phyloP scores from a whole-genome alignment of 2,797 vertebrate genomes.

The Acrossocheilus fasciatus region DNA sequence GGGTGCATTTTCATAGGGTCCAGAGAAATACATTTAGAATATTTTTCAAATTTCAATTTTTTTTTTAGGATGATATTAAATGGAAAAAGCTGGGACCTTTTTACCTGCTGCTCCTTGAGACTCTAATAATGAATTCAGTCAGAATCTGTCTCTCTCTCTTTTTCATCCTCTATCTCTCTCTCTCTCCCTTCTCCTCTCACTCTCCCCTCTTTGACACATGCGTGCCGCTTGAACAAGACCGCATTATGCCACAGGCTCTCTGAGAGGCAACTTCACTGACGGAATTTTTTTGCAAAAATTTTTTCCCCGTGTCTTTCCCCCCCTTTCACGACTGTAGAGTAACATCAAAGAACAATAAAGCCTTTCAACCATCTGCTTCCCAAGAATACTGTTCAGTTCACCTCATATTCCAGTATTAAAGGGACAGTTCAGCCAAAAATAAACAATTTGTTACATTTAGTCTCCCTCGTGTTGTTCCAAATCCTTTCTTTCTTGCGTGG shows the following conservation, averaged over 20 bases:
- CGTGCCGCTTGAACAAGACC: constrained; percentile 79
- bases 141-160: constrained; percentile 57
- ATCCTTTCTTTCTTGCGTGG: background rate
- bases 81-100: constrained; percentile 80
- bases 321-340: constrained; percentile 43
- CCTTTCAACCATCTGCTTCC: constrained; percentile 12
- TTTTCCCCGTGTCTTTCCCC: constrained; percentile 53
- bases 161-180: constrained; percentile 28
- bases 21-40: background rate
- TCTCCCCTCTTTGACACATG: constrained; percentile 68
- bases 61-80: constrained; percentile 57
- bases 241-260: constrained; percentile 79
- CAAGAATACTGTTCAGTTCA: constrained; percentile 21
- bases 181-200: constrained; percentile 59
- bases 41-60: background rate
- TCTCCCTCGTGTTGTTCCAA: background rate
- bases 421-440: background rate
- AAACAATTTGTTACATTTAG: background rate
- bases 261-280: constrained; percentile 70
- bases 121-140: constrained; percentile 82
- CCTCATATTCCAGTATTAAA: constrained; percentile 14
- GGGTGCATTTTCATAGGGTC: background rate
- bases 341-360: constrained; percentile 45
- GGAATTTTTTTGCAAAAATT: constrained; percentile 17
- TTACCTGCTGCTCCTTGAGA: constrained; percentile 96